phyloP scores from a whole-genome alignment of 1,140 invertebrate species.

The Drosophila quadrilineata region DNA sequence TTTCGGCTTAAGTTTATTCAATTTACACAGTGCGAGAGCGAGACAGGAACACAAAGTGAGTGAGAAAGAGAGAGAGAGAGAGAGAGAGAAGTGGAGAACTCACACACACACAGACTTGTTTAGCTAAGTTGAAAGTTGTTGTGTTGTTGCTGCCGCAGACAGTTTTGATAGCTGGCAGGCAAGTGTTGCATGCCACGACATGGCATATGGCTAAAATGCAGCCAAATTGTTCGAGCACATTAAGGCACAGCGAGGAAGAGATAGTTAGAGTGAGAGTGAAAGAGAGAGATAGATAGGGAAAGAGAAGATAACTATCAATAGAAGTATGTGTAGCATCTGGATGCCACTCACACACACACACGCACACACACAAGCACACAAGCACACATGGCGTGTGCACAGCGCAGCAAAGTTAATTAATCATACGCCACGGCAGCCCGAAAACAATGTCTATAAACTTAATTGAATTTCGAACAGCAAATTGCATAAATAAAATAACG shows the following conservation, averaged over 20 bases:
- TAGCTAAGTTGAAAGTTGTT: slow-evolving; percentile 40
- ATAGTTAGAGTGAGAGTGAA: no score
- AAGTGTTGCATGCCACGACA: no score
- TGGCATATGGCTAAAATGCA: slow-evolving; percentile 47
- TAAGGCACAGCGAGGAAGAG: slow-evolving; percentile 33
- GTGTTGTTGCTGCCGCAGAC: slow-evolving; percentile 56
- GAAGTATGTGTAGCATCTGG: no score
- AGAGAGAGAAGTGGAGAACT: no score
- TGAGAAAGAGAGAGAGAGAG: no score
- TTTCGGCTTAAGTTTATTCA: slow-evolving; percentile 46
- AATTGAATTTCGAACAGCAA: slow-evolving; percentile 17
- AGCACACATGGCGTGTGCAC: slow-evolving; percentile 41
- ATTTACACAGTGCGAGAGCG: no score
- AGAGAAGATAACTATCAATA: slow-evolving; percentile 39
- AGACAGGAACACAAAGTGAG: no score
- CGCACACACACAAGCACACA: neutral
- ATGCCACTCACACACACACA: slow-evolving; percentile 26
- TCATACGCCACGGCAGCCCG: slow-evolving; percentile 58
- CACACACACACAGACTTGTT: slow-evolving; percentile 4
- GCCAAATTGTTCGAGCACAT: slow-evolving; percentile 29
- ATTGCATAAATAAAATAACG: slow-evolving; percentile 53
- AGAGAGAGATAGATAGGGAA: no score
- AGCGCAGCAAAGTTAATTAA: slow-evolving; percentile 58
- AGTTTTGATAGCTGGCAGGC: slow-evolving; percentile 59
- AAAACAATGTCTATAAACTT: slow-evolving; percentile 39